Evolutionary conservation across 2,888 invertebrate genomes (phyloP), one percentile per base, ranked within the genome.

Genomic region (Cataglyphis rosenhaueri): DNA sequence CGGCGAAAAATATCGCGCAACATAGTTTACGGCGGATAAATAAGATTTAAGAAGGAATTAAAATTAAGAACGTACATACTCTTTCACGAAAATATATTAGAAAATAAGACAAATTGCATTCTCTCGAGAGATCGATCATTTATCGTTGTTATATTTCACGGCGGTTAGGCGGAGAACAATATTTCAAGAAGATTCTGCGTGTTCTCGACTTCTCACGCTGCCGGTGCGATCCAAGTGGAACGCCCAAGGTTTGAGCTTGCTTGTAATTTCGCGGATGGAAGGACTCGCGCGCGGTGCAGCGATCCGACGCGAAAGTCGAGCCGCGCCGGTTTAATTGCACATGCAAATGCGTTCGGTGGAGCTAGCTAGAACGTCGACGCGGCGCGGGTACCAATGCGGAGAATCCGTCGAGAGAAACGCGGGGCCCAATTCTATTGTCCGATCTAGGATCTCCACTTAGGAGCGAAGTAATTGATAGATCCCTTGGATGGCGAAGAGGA

Each of bases 381-480:
- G 35, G 15, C 10, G 61, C 61, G 75, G 68, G n/a, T 71, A 70
- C 32, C 79, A 52, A 52, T 52, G 83, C 21, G 81, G 85, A 81
- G 86, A 85, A 87, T 82, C 87, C 84, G 82, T 74, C 85, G 83
- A 18, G 41, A 44, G 52, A 52, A 52, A 55, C 66, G 86, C 66
- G 86, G 84, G 86, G 88, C 59, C 88, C 91, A 93, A 93, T 93
- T 93, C 93, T 92, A 93, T 93, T 94, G 93, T 93, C 92, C 89
- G 91, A 92, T 91, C 90, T 91, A 89, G 92, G 90, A 92, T 91
- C 76, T 76, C 93, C 92, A 92, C 93, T 93, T 93, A 91, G 89
- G 52, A 52, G 84, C 89, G 86, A 83, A 91, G 92, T 93, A 93
- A 93, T 94, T 93, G 93, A 93, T 93, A 93, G 93, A 94, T 92